Evolutionary conservation across 2,888 invertebrate species (phyloP).

Genomic region (Caenorhabditis japonica): DNA sequence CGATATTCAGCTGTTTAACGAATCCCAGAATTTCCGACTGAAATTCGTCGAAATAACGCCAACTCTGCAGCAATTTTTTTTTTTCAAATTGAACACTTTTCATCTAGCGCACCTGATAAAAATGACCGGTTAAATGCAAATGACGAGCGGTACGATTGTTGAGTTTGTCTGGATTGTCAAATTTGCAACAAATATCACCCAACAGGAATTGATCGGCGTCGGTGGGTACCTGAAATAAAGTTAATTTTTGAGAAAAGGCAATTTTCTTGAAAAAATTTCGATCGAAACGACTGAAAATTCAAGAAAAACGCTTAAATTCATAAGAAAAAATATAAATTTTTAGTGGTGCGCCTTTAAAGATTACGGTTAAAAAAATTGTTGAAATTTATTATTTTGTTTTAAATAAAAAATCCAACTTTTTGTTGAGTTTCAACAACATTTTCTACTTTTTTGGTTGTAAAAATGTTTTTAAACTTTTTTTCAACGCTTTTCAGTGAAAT

Average conservation of each 20-base stretch:
- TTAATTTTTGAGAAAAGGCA: neutral
- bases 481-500: too few relatives aligned
- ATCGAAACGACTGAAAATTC: too few relatives aligned
- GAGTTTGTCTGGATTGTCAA: constrained; percentile 18
- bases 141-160: constrained; percentile 3
- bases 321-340: too few relatives aligned
- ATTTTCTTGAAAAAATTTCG: neutral
- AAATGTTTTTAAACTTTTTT: too few relatives aligned
- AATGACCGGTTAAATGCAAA: constrained; percentile 28
- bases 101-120: constrained; percentile 30
- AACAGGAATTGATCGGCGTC: constrained; percentile 4
- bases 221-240: constrained; percentile 5
- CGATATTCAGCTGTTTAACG: constrained; percentile 4
- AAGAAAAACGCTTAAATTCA: too few relatives aligned
- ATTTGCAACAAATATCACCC: constrained; percentile 27
- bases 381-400: too few relatives aligned
- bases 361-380: too few relatives aligned
- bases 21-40: constrained; percentile 12
- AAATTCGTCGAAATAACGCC: constrained; percentile 25
- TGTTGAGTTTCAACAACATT: too few relatives aligned
- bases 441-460: too few relatives aligned
- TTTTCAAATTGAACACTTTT: neutral
- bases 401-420: too few relatives aligned
- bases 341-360: too few relatives aligned
- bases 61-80: constrained; percentile 17